Conservation (phyloP, 2,797 vertebrate species). For the Macroramphosus scolopax region DNA sequence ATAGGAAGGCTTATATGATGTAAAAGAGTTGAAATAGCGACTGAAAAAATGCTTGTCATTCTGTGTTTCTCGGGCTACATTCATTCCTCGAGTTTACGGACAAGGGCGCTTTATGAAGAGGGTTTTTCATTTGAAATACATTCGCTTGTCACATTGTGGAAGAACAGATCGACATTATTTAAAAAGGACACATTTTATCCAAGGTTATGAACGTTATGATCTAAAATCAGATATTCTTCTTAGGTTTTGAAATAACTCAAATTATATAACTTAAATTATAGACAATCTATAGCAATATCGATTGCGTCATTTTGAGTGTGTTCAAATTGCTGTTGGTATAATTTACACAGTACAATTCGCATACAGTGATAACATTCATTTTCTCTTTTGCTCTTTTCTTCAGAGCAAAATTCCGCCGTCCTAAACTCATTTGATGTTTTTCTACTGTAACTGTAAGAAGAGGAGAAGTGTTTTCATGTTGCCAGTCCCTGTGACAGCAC, state of each 20-base stretch:
- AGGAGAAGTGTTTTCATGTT: conserved; percentile 6
- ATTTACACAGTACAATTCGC: too few relatives aligned
- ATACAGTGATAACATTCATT: too few relatives aligned
- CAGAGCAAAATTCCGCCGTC: too few relatives aligned
- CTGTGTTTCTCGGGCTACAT: conserved; percentile 40
- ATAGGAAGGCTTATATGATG: conserved; percentile 74
- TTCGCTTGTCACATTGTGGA: conserved; percentile 27
- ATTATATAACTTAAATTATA: too few relatives aligned
- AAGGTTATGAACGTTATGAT: conserved; percentile 9
- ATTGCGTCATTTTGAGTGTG: too few relatives aligned
- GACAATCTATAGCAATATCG: too few relatives aligned
- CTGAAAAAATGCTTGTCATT: conserved; percentile 65
- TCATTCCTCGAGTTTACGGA: conserved; percentile 34
- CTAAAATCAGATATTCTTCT: not conserved
- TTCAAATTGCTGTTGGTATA: too few relatives aligned
- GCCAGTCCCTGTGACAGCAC: conserved; percentile 12
- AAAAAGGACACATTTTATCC: conserved; percentile 35
- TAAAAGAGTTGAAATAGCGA: conserved; percentile 67
- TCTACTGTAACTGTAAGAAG: too few relatives aligned
- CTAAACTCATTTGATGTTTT: too few relatives aligned
- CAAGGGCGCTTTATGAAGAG: conserved; percentile 26
- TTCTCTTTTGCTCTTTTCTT: too few relatives aligned
- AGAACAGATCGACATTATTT: too few relatives aligned
- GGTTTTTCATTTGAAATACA: conserved; percentile 29
- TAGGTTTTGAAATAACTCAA: too few relatives aligned